These are phyloP conservation scores for Alouatta palliata DNA, from an alignment of 2,113 vertebrate genomes.

Conservation along the genomic window DNA sequence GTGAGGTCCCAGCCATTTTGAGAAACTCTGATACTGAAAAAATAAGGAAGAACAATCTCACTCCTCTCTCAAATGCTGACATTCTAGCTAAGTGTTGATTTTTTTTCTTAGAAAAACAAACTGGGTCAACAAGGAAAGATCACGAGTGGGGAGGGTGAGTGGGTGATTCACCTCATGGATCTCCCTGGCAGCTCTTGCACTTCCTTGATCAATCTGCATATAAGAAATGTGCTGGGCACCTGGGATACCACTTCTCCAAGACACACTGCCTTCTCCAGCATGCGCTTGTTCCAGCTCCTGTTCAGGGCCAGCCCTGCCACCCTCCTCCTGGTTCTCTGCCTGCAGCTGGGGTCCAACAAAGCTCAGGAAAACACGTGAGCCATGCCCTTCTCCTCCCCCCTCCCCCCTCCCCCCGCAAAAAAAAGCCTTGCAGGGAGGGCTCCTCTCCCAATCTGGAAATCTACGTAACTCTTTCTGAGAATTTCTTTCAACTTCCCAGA, in stretches of 20 bases:
- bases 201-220: neutral
- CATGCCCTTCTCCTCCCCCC: neutral
- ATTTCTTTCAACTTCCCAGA: neutral
- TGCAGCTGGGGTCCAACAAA: conserved; percentile 42
- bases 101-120: neutral
- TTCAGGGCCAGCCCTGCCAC: neutral
- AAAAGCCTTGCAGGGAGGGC: neutral
- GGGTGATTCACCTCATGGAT: neutral
- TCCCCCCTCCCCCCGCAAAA: too few species aligned
- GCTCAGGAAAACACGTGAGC: conserved; percentile 47
- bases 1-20: neutral
- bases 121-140: conserved; percentile 42
- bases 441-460: neutral
- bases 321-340: conserved; percentile 53
- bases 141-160: neutral
- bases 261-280: conserved; percentile 14
- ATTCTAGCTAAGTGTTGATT: neutral
- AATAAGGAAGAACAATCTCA: neutral
- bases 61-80: neutral
- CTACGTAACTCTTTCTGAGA: neutral
- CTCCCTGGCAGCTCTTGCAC: neutral
- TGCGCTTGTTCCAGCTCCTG: conserved; percentile 1
- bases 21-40: neutral
- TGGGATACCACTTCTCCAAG: neutral
- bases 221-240: neutral